Evolutionary conservation across 2,888 invertebrate species (phyloP).

Genomic region (Vannuccia rotundouncinata): DNA sequence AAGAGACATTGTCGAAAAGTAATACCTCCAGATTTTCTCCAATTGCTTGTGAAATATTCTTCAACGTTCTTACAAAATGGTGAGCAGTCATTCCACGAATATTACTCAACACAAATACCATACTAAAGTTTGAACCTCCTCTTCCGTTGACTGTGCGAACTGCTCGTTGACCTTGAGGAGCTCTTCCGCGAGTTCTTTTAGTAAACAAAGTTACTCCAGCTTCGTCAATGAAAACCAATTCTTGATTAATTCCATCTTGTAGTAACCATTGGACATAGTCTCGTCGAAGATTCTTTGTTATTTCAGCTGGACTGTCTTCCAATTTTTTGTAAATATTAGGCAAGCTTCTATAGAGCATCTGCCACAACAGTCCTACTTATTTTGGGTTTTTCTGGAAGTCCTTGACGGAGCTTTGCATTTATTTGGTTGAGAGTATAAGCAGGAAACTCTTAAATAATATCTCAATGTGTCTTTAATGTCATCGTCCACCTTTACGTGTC

Average conservation of each 20-base stretch:
- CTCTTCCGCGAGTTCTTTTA: neutral
- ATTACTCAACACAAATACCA: neutral
- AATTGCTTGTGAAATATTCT: neutral
- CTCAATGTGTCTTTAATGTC: neutral
- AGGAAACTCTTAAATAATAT: neutral
- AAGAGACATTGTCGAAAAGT: conserved; percentile 10
- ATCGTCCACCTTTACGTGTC: conserved; percentile 9
- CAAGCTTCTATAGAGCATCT: neutral
- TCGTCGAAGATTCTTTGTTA: neutral
- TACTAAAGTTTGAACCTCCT: neutral
- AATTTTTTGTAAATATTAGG: too few species aligned
- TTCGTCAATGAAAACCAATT: neutral
- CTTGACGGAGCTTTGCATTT: neutral
- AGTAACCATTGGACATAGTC: conserved; percentile 1
- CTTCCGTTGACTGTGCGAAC: conserved; percentile 24
- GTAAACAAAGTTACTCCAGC: conserved; percentile 1
- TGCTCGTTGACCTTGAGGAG: neutral
- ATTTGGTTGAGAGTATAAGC: conserved; percentile 10
- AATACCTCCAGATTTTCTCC: neutral
- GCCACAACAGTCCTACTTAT: neutral
- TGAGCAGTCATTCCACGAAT: neutral
- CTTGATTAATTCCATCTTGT: neutral
- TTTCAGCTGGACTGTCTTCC: conserved; percentile 16
- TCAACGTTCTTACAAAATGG: neutral
- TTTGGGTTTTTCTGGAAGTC: conserved; percentile 4